Evolutionary conservation across 2,888 invertebrate species (phyloP).

Genomic region (Platycheirus rosarum): DNA sequence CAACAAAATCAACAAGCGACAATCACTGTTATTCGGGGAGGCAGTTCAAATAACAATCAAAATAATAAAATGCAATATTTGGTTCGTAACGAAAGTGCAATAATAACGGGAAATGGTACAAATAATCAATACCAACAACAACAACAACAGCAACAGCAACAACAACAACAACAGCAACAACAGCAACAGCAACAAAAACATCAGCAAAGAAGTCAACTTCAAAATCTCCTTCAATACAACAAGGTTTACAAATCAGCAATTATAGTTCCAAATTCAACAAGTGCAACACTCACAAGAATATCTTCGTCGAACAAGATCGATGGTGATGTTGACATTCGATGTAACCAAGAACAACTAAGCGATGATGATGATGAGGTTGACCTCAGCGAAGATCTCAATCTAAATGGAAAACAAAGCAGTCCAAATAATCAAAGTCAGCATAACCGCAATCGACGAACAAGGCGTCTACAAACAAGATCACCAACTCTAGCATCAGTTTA

Average conservation of each 20-base stretch:
- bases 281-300: constrained; percentile 59
- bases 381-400: constrained; percentile 32
- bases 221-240: constrained; percentile 56
- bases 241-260: constrained; percentile 60
- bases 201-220: constrained; percentile 37
- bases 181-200: constrained; percentile 43
- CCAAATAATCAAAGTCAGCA: constrained; percentile 37
- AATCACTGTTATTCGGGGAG: constrained; percentile 69
- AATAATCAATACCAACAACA: constrained; percentile 50
- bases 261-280: constrained; percentile 56
- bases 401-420: constrained; percentile 37
- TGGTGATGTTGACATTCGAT: constrained; percentile 19
- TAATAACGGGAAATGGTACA: constrained; percentile 44
- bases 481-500: constrained; percentile 58
- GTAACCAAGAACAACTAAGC: constrained; percentile 29
- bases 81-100: constrained; percentile 62
- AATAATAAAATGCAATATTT: constrained; percentile 66
- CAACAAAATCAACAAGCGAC: constrained; percentile 68
- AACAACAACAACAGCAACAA: constrained; percentile 39
- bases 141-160: constrained; percentile 37
- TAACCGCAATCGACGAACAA: constrained; percentile 47
- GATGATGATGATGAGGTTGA: constrained; percentile 42
- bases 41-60: constrained; percentile 56
- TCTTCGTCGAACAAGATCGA: constrained; percentile 37
- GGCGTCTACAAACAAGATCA: constrained; percentile 47